Conservation (phyloP, 2,113 vertebrate genomes). For the Salvelinus alpinus region DNA sequence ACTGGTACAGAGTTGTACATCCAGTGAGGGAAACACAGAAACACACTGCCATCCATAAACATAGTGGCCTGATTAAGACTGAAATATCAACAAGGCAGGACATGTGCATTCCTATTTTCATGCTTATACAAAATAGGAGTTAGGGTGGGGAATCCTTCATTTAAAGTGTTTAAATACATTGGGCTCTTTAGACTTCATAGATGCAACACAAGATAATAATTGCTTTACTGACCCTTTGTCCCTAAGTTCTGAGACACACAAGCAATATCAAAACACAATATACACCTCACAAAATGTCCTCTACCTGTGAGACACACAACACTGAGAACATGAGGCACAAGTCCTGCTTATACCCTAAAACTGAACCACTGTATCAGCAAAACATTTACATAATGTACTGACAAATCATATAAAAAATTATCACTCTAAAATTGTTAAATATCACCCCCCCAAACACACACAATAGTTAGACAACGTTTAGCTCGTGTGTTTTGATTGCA, state of each 20-base stretch:
- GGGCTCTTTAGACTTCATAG: constrained; percentile 63
- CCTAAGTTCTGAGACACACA: constrained; percentile 50
- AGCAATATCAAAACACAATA: constrained; percentile 43
- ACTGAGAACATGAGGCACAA: constrained; percentile 58
- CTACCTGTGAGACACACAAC: constrained; percentile 36
- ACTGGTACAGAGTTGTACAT: constrained; percentile 38
- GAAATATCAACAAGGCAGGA: neutral
- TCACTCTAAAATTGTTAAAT: constrained; percentile 50
- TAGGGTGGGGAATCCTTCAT: constrained; percentile 64
- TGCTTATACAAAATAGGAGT: constrained; percentile 31
- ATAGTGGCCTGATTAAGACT: constrained; percentile 20
- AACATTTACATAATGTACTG: constrained; percentile 49
- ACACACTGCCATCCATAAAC: constrained; percentile 27
- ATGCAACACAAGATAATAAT: constrained; percentile 57
- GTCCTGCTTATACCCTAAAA: constrained; percentile 71
- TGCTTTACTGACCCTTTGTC: constrained; percentile 74
- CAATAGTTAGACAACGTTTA: constrained; percentile 35
- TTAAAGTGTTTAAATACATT: constrained; percentile 44
- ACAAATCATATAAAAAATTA: constrained; percentile 54
- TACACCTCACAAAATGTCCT: neutral
- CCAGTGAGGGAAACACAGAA: constrained; percentile 37
- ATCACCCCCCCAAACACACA: constrained; percentile 42
- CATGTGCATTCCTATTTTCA: constrained; percentile 29
- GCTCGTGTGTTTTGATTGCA: constrained; percentile 22
- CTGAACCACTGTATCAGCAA: constrained; percentile 60